Evolutionary conservation across 2,113 vertebrate genomes (phyloP).

Genomic region (Oncorhynchus mykiss): DNA sequence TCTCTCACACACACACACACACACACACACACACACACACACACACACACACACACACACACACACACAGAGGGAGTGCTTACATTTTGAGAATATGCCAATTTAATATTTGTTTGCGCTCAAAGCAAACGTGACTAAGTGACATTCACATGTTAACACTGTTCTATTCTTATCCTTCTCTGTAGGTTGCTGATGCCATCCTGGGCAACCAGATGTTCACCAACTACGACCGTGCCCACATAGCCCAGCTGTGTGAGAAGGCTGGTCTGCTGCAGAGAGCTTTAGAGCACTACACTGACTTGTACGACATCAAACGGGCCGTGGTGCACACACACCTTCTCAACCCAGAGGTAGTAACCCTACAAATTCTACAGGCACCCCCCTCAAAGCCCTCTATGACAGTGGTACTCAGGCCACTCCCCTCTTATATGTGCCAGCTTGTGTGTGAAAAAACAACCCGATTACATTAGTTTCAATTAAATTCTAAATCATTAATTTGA

Average conservation of each 20-base stretch:
- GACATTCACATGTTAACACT: not conserved
- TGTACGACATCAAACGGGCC: constrained; percentile 96
- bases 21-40: not conserved
- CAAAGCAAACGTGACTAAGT: not conserved
- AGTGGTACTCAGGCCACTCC: not conserved
- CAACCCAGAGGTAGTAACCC: constrained; percentile 87
- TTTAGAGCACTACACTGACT: constrained; percentile 94
- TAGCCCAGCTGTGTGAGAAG: constrained; percentile 97
- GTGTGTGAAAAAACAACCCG: not conserved
- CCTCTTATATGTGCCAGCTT: not conserved
- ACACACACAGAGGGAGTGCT: not conserved
- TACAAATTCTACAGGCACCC: no score
- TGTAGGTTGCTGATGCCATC: constrained; percentile 95
- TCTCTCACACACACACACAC: not conserved
- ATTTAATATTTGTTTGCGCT: no score
- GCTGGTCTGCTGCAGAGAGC: constrained; percentile 94
- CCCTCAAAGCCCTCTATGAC: not conserved
- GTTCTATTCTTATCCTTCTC: not conserved
- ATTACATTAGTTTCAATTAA: not conserved
- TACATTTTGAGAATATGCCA: not conserved
- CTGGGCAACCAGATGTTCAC: constrained; percentile 99
- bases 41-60: not conserved
- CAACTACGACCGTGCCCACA: constrained; percentile 95
- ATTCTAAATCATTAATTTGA: no score
- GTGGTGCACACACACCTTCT: constrained; percentile 98